Base-by-base conservation (phyloP, 92 coral and sea anemone species). In the Palythoa caribaeorum region DNA sequence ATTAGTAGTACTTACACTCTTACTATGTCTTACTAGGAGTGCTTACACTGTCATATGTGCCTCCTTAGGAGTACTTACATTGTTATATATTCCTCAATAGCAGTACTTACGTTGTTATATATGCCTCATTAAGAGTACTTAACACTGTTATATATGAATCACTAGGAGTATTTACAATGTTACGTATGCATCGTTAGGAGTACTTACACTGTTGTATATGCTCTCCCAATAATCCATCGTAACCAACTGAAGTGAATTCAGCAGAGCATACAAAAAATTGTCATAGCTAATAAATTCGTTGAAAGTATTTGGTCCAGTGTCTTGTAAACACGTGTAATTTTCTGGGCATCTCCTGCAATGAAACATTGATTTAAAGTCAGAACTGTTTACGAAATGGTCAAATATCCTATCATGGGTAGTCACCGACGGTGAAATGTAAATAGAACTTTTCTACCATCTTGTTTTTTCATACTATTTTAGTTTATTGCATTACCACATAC, bases 141-240 rank as follows among this genome's bases (percentile, higher is more conserved):
- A 6, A 66, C 72, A 66, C 21, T 66, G 38, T 66, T 37, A 7
- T 44, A 44, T 3, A 44, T 44, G 4, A 4, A 4, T 7, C 48
- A 44, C 6, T 3, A 44, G 48, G 48, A 44, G 48, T 44, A 44
- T 7, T 44, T 3, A 44, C 48, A 44, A 4, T 44, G 48, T 44
- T 44, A 44, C 6, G 6, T 44, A 44, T 44, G 15, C 16, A 3
- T 60, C 20, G 2, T 14, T 14, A 14, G 39, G 47, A 53, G 3
- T 53, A 95, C 99, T 94, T 87, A 97, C 99, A 77, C 95, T 93
- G 90, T 97, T 97, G 84, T 95, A 97, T 17, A 97, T 94, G 90
- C 95, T 92, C 86, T 97, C 99, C 99, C 99, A 97, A 87, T 90
- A 97, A 51, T 97, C 99, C 92, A 97, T 91, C 21, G 99, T 97